Evolutionary conservation across 2,888 invertebrate species (phyloP), one percentile per base, ranked within the genome.

Genomic region (Agrypnus murinus): DNA sequence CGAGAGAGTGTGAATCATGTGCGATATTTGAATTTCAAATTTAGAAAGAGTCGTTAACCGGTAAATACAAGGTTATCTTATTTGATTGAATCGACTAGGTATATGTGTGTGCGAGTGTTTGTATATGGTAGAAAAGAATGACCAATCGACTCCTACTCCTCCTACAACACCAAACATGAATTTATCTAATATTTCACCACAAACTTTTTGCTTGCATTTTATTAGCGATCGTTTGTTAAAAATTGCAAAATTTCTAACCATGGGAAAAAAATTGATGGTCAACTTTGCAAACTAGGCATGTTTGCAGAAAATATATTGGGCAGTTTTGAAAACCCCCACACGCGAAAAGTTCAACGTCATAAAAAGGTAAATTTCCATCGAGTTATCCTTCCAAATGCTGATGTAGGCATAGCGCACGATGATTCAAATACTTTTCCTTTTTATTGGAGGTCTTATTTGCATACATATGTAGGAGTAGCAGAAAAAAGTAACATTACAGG

Each of bases 21-120:
- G 58, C 46, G 58, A 53, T 43, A 73, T 67, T 73, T 73, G 48
- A 65, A 73, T 63, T 69, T 66, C 36, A 72, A 69, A 69, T 72
- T 46, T 46, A 40, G 53, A 38, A 65, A 46, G 55, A 66, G 73
- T 73, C 70, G 67, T 70, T 73, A 73, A 73, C 73, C 70, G 70
- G 55, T 36, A 64, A 65, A 45, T 32, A 46, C 68, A 63, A 53
- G 62, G 62, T 63, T 68, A 67, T 67, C 50, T 60, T 50, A 60
- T 53, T 50, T 60, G 48, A 60, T 60, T 60, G 48, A 53, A 53
- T 60, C 17, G 14, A 46, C 38, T 12, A 43, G 25, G 25, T 25
- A 5, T 25, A 25, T 25, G 25, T 2, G 5, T 25, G 5, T n/a
- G n/a, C n/a, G 25, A 25, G 25, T 25, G n/a, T n/a, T n/a, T n/a